Conservation (phyloP, 2,113 vertebrate species). For the Tringa solitaria region DNA sequence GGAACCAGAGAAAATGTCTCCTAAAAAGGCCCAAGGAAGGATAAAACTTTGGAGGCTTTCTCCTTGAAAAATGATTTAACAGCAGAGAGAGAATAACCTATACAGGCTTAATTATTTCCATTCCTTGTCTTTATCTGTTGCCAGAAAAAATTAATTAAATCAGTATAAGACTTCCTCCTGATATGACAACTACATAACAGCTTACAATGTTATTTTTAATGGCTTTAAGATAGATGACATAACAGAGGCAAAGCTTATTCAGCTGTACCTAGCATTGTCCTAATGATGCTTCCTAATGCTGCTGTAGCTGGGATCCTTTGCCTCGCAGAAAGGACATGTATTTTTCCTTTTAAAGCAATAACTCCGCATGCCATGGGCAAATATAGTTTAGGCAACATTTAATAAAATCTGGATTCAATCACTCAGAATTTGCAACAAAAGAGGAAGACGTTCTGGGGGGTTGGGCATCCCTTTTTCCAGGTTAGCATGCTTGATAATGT, state of each 20-base stretch:
- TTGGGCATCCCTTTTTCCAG: neutral
- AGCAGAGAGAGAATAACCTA: constrained; percentile 13
- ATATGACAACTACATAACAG: constrained; percentile 28
- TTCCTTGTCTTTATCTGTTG: constrained; percentile 27
- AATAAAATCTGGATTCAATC: neutral
- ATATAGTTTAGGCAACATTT: neutral
- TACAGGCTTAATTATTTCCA: constrained; percentile 32
- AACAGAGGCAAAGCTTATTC: neutral
- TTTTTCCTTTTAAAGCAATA: neutral
- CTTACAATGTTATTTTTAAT: constrained; percentile 38
- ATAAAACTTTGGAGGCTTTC: neutral
- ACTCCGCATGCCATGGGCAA: neutral
- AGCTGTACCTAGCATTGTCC: neutral
- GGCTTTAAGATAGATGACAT: neutral
- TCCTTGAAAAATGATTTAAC: constrained; percentile 7
- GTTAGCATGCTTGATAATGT: neutral
- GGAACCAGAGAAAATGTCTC: constrained; percentile 1
- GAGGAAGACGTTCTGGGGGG: neutral
- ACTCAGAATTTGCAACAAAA: neutral
- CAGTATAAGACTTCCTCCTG: constrained; percentile 9
- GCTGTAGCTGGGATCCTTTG: neutral
- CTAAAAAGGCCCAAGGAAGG: neutral
- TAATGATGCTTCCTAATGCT: neutral
- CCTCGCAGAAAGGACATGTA: neutral
- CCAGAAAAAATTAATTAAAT: constrained; percentile 49